Base-by-base conservation (phyloP, 2,888 invertebrate species). In the Nemapogon koenigi region DNA sequence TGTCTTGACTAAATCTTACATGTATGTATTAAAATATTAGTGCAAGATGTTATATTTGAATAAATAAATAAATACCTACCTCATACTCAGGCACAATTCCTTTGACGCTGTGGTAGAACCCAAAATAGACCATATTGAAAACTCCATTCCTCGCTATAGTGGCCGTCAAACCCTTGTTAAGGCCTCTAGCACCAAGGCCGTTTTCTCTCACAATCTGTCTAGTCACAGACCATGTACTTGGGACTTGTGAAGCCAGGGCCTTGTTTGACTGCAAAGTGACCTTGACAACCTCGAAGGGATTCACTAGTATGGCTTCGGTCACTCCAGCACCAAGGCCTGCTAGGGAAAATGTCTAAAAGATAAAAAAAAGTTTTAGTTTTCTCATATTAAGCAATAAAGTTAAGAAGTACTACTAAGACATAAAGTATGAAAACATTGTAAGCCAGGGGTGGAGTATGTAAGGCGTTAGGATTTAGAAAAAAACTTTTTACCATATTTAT, bases 211-310 rank as follows among this genome's bases (percentile, higher is more conserved):
- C 78, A 39, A 97, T 96, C 49, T 89, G 82, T 45, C 84, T 85
- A 0, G 95, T 94, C 2, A 93, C 90, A 3, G 82, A 60, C 81
- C 89, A 89, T 1, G 94, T 92, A 44, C 89, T 89, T 1, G 90
- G 90, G 8, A 83, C 62, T 52, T 87, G 82, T 37, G 81, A 76
- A 17, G 84, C 81, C 35, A 80, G 70, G 1, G 85, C 78, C 40
- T 85, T 85, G 56, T 92, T 88, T 0, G 91, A 86, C 59, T 92
- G 92, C 43, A 92, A 67, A 2, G 86, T 86, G n/a, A 97, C 94
- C 82, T 97, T 97, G 1, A 97, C 92, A 19, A 95, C 94, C 82
- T 97, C 96, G 62, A 96, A 96, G 0, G 96, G 96, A 72, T 96
- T 96, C 0, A 95, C 91, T 38, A 95, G 81, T 44, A 96, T 82